These are phyloP conservation scores for Drosophila seguyi DNA, from an alignment of 1,140 invertebrate genomes.

Conservation along the genomic window DNA sequence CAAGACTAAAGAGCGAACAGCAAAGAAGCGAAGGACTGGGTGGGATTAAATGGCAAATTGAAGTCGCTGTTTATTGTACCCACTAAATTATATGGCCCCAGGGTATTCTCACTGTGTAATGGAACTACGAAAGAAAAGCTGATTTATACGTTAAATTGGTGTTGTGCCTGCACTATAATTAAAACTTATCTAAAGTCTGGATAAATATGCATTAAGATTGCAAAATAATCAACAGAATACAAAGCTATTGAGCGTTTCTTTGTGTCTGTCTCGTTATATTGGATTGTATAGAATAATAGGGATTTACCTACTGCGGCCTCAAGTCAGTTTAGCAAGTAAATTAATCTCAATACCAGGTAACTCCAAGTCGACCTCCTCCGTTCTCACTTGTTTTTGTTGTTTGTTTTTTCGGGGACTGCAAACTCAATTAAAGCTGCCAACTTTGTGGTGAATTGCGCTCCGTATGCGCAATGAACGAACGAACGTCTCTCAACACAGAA, in stretches of 20 bases:
- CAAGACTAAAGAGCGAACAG: slow-evolving; percentile 20
- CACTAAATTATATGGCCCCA: not conserved
- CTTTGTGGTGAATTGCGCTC: slow-evolving; percentile 34
- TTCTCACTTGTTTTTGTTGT: slow-evolving; percentile 11
- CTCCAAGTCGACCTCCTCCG: not conserved
- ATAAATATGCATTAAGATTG: not conserved
- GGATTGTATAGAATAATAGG: too few relatives aligned
- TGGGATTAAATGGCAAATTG: slow-evolving; percentile 6
- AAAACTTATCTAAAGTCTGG: not conserved
- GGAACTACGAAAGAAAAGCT: not conserved
- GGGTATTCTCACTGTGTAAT: not conserved
- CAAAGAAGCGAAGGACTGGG: slow-evolving; percentile 2
- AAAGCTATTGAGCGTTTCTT: not conserved
- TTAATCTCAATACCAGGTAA: slow-evolving; percentile 3
- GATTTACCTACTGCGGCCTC: not conserved
- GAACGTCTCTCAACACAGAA: slow-evolving; percentile 9
- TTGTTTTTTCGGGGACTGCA: slow-evolving; percentile 41
- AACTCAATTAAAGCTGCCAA: slow-evolving; percentile 71
- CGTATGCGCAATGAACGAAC: slow-evolving; percentile 35
- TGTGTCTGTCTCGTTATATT: not conserved
- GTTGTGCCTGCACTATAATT: not conserved
- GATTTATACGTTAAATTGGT: not conserved
- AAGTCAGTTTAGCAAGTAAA: not conserved
- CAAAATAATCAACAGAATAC: not conserved
- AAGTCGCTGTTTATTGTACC: slow-evolving; percentile 4